phyloP scores from a whole-genome alignment of 2,113 vertebrate species.

The Acrocephalus arundinaceus region DNA sequence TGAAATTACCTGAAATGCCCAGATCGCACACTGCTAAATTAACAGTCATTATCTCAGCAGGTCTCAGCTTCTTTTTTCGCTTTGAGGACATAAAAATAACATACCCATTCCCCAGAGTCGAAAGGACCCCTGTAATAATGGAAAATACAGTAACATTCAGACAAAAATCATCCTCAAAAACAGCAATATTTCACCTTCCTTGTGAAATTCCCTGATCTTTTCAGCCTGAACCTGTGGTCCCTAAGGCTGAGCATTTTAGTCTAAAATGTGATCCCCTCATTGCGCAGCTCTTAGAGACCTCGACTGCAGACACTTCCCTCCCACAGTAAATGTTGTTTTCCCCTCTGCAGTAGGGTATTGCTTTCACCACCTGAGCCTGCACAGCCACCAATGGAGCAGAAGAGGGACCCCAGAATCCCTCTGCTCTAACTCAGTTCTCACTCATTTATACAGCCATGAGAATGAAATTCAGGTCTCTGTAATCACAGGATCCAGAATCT shows the following conservation, averaged over 20 bases:
- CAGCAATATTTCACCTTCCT: background rate
- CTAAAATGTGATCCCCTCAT: background rate
- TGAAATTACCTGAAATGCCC: conserved; percentile 90
- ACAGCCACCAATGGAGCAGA: fast-evolving
- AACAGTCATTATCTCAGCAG: conserved; percentile 93
- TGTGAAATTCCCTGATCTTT: background rate
- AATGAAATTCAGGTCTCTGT: background rate
- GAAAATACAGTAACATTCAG: background rate
- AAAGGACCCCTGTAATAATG: conserved; percentile 83
- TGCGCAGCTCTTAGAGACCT: background rate
- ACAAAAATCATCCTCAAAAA: background rate
- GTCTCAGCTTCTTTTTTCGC: conserved; percentile 89
- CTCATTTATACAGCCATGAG: background rate
- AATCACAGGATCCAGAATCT: background rate
- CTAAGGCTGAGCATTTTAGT: background rate
- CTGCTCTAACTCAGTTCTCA: background rate
- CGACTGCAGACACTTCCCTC: background rate
- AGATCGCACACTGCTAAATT: conserved; percentile 94
- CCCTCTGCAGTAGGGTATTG: background rate
- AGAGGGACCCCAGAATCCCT: background rate
- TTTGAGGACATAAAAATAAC: conserved; percentile 88
- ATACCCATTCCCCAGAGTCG: conserved; percentile 90
- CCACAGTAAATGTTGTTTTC: background rate
- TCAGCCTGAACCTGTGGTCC: background rate
- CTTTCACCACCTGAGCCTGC: background rate